These are phyloP conservation scores for Erpobdella octoculata DNA, from an alignment of 2,888 invertebrate genomes.

Conservation along the genomic window DNA sequence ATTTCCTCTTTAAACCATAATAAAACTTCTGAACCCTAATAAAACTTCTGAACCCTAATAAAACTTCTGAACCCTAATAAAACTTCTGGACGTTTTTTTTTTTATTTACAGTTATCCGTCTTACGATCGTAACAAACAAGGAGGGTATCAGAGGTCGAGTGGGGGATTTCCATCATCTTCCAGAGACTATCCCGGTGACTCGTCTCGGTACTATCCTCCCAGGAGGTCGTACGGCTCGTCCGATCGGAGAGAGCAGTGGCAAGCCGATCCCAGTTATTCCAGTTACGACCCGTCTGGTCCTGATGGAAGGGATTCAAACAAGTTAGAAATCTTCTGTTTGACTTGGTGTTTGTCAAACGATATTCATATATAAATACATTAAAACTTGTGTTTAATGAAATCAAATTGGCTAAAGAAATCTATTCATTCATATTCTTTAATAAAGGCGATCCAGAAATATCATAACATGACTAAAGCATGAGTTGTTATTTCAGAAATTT, in stretches of 20 bases:
- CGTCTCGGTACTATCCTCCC: slow-evolving; percentile 2
- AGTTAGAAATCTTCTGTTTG: no score
- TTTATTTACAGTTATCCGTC: background rate
- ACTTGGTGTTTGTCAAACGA: no score
- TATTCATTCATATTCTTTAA: no score
- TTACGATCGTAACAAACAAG: slow-evolving; percentile 2
- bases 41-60: background rate
- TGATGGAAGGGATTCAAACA: slow-evolving; percentile 1
- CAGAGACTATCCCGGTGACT: background rate
- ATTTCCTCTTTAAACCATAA: no score
- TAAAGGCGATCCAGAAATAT: background rate
- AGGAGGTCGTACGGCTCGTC: background rate
- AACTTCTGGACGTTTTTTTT: no score
- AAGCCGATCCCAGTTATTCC: background rate
- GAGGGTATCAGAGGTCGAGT: background rate
- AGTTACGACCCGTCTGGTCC: background rate
- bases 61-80: background rate
- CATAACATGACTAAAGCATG: background rate
- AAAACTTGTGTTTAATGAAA: no score
- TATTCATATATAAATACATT: no score
- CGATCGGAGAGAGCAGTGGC: slow-evolving; percentile 12
- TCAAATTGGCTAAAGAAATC: no score
- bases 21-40: no score
- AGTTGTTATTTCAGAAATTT: background rate
- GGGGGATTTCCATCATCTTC: slow-evolving; percentile 7